These are phyloP conservation scores for Thaumetopoea pityocampa DNA, from an alignment of 1,140 invertebrate genomes.

Conservation along the genomic window DNA sequence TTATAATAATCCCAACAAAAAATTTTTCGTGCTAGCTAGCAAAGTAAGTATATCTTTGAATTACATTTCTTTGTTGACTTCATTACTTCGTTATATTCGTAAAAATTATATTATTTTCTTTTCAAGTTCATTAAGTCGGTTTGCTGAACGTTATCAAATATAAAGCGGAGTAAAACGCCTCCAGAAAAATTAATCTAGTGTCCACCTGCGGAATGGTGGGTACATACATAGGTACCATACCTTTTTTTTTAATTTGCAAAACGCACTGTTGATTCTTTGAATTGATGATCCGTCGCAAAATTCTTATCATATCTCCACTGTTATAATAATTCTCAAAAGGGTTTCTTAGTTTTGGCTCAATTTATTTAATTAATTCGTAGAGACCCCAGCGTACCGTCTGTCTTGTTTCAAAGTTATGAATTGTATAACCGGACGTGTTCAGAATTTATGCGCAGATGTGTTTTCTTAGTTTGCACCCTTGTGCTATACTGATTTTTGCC, in stretches of 20 bases:
- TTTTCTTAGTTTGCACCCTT: constrained; percentile 37
- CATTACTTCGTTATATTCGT: constrained; percentile 1
- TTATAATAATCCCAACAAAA: no score
- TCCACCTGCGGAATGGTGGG: no score
- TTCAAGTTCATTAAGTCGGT: constrained; percentile 5
- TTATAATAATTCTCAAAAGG: constrained; percentile 40
- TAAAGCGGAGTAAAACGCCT: constrained; percentile 44
- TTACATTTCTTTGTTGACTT: not conserved
- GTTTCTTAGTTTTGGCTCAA: constrained; percentile 53
- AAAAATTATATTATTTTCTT: constrained; percentile 5
- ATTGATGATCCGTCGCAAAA: constrained; percentile 27
- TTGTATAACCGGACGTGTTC: constrained; percentile 56
- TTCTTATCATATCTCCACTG: not conserved
- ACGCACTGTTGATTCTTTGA: no score
- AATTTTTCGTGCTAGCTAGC: no score
- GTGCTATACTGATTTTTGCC: constrained; percentile 16
- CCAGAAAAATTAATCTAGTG: constrained; percentile 69
- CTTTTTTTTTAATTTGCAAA: no score
- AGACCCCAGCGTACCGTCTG: constrained; percentile 43
- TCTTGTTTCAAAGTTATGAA: constrained; percentile 52
- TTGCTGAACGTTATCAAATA: constrained; percentile 11
- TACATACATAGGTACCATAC: no score
- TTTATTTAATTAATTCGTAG: constrained; percentile 65
- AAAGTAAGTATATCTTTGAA: no score
- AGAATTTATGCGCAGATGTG: constrained; percentile 51